phyloP scores from a whole-genome alignment of 2,113 vertebrate species.

The Chionodraco myersi region DNA sequence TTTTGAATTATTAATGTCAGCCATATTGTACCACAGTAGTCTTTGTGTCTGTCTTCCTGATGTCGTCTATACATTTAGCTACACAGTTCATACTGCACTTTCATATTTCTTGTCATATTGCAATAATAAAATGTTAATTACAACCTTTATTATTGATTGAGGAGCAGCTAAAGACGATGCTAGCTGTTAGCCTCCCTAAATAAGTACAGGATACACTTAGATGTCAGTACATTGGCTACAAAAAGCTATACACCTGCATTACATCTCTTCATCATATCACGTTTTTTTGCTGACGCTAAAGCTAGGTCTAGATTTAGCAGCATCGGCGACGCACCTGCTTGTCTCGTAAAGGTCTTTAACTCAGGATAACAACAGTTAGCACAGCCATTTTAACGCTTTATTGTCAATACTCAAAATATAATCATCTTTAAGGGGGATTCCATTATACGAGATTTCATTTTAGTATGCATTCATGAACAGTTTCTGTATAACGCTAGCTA shows the following conservation, averaged over 20 bases:
- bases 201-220: neutral
- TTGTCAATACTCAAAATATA: neutral
- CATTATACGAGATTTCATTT: neutral
- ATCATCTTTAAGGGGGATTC: neutral
- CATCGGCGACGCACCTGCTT: neutral
- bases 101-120: neutral
- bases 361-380: neutral
- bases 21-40: neutral
- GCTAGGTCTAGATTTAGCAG: neutral
- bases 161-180: neutral
- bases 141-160: neutral
- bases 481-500: constrained; percentile 12
- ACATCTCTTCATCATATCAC: neutral
- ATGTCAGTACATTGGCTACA: neutral
- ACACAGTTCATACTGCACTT: neutral
- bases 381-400: too few relatives aligned
- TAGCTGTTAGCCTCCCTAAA: neutral
- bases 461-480: neutral
- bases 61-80: neutral
- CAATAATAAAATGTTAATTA: neutral
- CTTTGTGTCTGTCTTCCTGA: neutral
- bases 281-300: accelerated
- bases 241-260: neutral
- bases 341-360: neutral
- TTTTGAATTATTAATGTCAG: neutral